A percentile compares a stretch with the other conserved stretches of the same genome.
These are phyloP conservation scores for Ormyrus nitidulus DNA, from an alignment of 2,888 invertebrate species.

Conservation along the genomic window DNA sequence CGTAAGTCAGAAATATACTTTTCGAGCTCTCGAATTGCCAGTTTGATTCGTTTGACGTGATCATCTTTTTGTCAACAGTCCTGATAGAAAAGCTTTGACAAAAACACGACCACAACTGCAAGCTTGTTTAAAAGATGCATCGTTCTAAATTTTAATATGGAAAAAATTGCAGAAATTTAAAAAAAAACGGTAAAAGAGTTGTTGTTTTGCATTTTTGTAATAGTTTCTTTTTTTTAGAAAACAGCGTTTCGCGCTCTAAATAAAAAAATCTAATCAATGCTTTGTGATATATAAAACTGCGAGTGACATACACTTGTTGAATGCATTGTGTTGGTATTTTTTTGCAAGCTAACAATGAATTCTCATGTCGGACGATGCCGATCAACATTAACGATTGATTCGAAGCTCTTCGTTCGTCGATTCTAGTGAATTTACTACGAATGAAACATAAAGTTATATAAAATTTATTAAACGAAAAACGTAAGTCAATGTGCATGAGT, in stretches of 20 bases:
- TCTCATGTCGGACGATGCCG: conserved; percentile 24
- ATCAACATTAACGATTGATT: conserved; percentile 3
- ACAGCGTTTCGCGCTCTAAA: conserved; percentile 33
- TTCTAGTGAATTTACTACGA: conserved; percentile 7
- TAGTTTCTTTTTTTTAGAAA: conserved; percentile 13
- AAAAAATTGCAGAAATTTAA: conserved; percentile 28
- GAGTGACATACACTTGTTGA: conserved; percentile 48
- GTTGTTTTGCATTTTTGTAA: conserved; percentile 40
- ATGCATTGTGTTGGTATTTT: conserved; percentile 47
- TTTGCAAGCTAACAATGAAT: conserved; percentile 39
- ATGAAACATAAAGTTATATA: conserved; percentile 17
- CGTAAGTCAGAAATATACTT: conserved; percentile 22
- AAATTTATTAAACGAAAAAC: conserved; percentile 1
- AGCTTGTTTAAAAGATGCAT: conserved; percentile 55
- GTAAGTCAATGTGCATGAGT: conserved; percentile 27
- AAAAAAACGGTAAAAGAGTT: conserved; percentile 3
- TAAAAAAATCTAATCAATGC: conserved; percentile 42
- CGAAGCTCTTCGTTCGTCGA: conserved; percentile 9
- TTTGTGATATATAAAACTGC: conserved; percentile 52
- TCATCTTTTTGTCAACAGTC: conserved; percentile 27
- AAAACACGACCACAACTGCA: conserved; percentile 2
- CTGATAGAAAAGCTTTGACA: conserved; percentile 7
- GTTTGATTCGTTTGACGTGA: conserved; percentile 34
- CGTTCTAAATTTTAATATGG: conserved; percentile 36
- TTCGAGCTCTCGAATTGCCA: conserved; percentile 33